Evolutionary conservation across 1,140 invertebrate genomes (phyloP), one percentile per base, ranked within the genome.

Genomic region (Meloidogyne floridensis): DNA sequence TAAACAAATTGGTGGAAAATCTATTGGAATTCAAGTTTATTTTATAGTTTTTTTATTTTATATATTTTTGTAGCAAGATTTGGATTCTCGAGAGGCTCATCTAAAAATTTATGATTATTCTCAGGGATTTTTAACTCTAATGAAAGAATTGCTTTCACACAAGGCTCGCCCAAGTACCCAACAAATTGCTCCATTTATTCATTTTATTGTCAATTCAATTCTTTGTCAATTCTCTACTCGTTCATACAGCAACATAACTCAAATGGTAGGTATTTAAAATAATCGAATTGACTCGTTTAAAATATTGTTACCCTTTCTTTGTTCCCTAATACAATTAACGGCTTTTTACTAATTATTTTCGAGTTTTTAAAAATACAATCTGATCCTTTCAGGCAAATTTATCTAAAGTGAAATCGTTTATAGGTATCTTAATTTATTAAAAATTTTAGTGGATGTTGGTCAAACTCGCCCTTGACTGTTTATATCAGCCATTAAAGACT

Each of bases 71-170:
- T 56, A 82, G 81, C 81, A 74, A 83, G 81, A 82, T 69, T 77
- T 84, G 18, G 83, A 84, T 3, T 72, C 86, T 43, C 75, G 85
- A 51, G 83, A 84, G 43, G 3, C 65, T 13, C 15, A 51, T 9
- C 11, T 81, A 72, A 84, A 85, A 65, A 51, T 75, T 32, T 84
- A 84, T 73, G 83, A 84, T 75, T 84, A 72, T 73, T 84, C 83
- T 15, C 77, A 81, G 15, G 83, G 83, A 11, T 84, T 85, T 72
- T 51, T 84, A n/a, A 59, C 53, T 13, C 47, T 84, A 47, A 75
- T 84, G 54, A 51, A 83, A 51, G 56, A 83, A 53, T 75, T 84
- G 15, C 75, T 84, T 18, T 71, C 56, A 18, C 76, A 85, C 42
- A 83, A 80, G 56, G 65, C 83, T 47, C 42, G 75, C 7, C 83